Percentiles rank a stretch among this genome's conserved stretches.
These are phyloP conservation scores for Pipistrellus kuhlii DNA, from an alignment of 2,797 vertebrate genomes.

Conservation along the genomic window DNA sequence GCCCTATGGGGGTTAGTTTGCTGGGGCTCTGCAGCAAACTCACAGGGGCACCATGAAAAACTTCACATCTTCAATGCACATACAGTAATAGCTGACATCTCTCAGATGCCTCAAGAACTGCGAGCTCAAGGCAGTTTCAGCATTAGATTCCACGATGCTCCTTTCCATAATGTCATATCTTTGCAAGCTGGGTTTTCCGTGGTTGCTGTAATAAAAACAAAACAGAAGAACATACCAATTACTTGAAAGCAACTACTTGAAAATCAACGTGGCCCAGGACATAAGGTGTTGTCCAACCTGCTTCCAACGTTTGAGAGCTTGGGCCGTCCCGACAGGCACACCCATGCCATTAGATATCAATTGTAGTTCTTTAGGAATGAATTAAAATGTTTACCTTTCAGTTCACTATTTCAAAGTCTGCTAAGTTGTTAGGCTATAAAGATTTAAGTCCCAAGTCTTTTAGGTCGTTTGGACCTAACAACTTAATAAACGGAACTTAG, in stretches of 20 bases:
- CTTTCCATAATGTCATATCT: background rate
- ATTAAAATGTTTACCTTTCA: background rate
- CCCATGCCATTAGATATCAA: background rate
- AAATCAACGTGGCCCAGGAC: background rate
- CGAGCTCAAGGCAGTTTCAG: background rate
- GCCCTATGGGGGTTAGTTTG: no score
- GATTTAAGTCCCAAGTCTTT: background rate
- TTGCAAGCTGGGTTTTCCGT: background rate
- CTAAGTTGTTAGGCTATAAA: background rate
- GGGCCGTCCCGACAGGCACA: background rate
- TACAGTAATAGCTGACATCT: background rate
- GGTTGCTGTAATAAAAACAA: background rate
- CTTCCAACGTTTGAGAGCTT: background rate
- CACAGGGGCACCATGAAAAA: background rate
- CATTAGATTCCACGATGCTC: fast-evolving
- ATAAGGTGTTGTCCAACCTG: background rate
- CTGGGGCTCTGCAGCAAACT: background rate
- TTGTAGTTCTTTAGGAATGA: background rate
- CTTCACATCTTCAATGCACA: background rate
- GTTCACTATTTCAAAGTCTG: background rate
- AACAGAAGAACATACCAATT: background rate
- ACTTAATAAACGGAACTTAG: background rate
- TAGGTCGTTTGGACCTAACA: background rate
- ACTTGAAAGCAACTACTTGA: background rate
- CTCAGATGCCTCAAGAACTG: background rate